phyloP scores from a whole-genome alignment of 2,113 vertebrate genomes.

The Natator depressus region DNA sequence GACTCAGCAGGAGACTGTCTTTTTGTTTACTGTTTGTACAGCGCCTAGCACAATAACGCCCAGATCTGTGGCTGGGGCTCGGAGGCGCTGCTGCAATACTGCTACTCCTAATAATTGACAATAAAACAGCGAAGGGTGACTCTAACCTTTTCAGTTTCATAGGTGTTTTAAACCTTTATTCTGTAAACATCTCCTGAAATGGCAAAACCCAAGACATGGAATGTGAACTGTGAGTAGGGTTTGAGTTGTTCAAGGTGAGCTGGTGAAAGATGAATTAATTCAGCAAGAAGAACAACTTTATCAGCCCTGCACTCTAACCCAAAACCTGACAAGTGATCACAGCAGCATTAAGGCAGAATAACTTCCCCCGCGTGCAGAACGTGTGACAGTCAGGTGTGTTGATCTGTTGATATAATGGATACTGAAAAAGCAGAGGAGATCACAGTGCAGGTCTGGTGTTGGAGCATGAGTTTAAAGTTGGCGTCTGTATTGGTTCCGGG shows the following conservation, averaged over 20 bases:
- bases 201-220: not conserved
- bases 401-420: not conserved
- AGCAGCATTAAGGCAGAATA: not conserved
- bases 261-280: not conserved
- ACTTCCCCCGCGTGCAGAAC: not conserved
- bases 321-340: no score
- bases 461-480: rapidly evolving
- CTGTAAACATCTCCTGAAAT: not conserved
- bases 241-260: not conserved
- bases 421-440: not conserved
- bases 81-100: no score
- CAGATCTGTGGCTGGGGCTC: not conserved
- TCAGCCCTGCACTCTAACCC: not conserved
- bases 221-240: not conserved
- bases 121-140: not conserved
- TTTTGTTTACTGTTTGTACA: not conserved
- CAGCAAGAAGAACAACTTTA: not conserved
- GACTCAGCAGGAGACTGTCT: not conserved
- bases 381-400: not conserved
- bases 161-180: not conserved
- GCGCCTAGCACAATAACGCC: not conserved
- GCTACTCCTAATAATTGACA: not conserved
- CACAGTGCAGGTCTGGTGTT: not conserved
- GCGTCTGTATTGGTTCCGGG: not conserved
- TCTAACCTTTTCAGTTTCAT: not conserved